Evolutionary conservation across 2,888 invertebrate species (phyloP), one percentile per base, ranked within the genome.

Genomic region (Acanthoscelides obtectus): DNA sequence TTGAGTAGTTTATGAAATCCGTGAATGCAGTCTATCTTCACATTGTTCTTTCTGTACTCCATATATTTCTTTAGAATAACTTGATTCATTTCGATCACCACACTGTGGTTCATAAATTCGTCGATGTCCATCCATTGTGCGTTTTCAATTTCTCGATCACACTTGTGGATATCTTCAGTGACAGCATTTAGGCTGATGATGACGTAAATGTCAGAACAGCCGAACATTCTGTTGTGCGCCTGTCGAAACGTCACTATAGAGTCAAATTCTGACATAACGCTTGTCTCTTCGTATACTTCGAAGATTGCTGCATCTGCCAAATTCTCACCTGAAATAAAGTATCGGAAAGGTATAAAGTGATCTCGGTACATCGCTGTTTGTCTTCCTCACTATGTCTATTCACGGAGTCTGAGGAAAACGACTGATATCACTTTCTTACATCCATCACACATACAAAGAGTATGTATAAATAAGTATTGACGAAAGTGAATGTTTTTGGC

Each of bases 211-310:
- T 97, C 97, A 0, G 96, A 95, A 84, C 95, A 95, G 0, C 89
- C 92, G 84, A 93, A 96, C 82, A 90, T 90, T 71, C 90, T 90
- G 45, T 89, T 87, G 82, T 95, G 95, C 21, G 90, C 88, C 81
- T 97, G 97, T 74, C 96, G 88, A 69, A 96, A 88, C 67, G 92
- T 89, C 0, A 97, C 84, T 73, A 97, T 86, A 20, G 93, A 92
- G 72, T 91, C 88, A 84, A 95, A 97, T 79, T 90, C 88, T 0
- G 94, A 88, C 76, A 89, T 86, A 71, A 98, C 89, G 69, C 94
- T 94, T 0, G 98, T 98, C 87, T 98, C 98, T 87, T 98, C 98
- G 70, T 89, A 87, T 0, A 97, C 94, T 87, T 98, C 98, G 76
- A 97, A 89, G 70, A 91, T 88, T 0, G 92, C 95, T 19, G 96